A percentile compares a stretch with the other conserved stretches of the same genome.
phyloP scores from a whole-genome alignment of 1,140 invertebrate genomes.

The Helicorthomorpha holstii region DNA sequence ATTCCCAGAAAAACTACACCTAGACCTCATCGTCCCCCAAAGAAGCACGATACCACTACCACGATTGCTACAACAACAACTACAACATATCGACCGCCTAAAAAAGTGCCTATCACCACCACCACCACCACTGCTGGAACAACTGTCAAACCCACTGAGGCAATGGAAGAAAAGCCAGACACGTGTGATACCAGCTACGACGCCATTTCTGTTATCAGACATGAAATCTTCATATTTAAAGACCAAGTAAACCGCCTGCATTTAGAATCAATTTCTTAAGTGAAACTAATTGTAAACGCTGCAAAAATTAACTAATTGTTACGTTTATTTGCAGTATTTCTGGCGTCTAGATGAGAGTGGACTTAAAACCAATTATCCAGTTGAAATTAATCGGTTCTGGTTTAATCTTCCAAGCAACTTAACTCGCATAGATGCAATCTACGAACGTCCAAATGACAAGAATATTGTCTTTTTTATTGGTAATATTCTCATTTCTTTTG shows the following conservation, averaged over 20 bases:
- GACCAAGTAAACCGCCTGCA: conserved; percentile 21
- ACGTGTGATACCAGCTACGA: conserved; percentile 25
- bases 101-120: background rate
- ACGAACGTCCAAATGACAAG: conserved; percentile 59
- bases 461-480: conserved; percentile 87
- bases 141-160: background rate
- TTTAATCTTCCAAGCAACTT: conserved; percentile 43
- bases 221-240: conserved; percentile 33
- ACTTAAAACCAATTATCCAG: conserved; percentile 19
- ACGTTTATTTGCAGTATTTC: conserved; percentile 25
- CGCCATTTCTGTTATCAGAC: conserved; percentile 31
- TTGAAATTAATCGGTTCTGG: conserved; percentile 28
- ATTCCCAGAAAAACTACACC: background rate
- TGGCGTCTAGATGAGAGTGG: conserved; percentile 24
- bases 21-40: background rate
- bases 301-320: background rate
- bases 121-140: background rate
- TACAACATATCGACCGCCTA: background rate
- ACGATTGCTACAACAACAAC: conserved; percentile 1
- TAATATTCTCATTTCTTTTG: conserved; percentile 20
- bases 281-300: background rate
- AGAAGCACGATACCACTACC: background rate
- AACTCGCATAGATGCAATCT: conserved; percentile 76
- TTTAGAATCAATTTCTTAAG: background rate
- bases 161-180: conserved; percentile 11